Conservation (phyloP, 2,797 vertebrate genomes). For the Anableps anableps region DNA sequence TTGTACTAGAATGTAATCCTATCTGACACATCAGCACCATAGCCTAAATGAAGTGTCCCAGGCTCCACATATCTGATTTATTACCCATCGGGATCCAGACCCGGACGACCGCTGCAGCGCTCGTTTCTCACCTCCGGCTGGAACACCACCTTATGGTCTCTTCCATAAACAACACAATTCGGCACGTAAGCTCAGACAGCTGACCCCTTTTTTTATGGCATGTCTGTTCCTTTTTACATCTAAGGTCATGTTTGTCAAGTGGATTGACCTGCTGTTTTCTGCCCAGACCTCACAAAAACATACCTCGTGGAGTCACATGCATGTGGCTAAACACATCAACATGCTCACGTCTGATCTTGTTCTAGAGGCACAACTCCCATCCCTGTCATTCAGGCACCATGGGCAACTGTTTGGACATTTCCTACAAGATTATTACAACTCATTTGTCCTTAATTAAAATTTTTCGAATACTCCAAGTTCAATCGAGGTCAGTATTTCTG, state of each 20-base stretch:
- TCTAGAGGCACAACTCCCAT: slow-evolving; percentile 30
- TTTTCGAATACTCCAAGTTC: slow-evolving; percentile 26
- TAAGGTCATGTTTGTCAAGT: slow-evolving; percentile 54
- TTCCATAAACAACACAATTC: slow-evolving; percentile 68
- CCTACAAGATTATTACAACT: slow-evolving; percentile 16
- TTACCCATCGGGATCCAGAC: slow-evolving; percentile 49
- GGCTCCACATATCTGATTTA: slow-evolving; percentile 56
- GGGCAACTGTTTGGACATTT: slow-evolving; percentile 41
- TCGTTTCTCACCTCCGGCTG: slow-evolving; percentile 52
- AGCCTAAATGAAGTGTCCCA: slow-evolving; percentile 58
- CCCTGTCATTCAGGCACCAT: slow-evolving; percentile 13
- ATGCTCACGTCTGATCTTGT: slow-evolving; percentile 57
- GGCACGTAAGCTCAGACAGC: slow-evolving; percentile 49
- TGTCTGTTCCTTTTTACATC: slow-evolving; percentile 28
- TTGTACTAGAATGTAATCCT: slow-evolving; percentile 44
- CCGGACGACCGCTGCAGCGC: slow-evolving; percentile 37
- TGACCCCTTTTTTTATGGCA: slow-evolving; percentile 31
- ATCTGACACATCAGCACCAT: slow-evolving; percentile 52
- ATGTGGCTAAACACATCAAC: slow-evolving; percentile 32
- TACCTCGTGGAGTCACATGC: slow-evolving; percentile 36
- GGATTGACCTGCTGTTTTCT: slow-evolving; percentile 68
- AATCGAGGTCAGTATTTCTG: slow-evolving; percentile 12
- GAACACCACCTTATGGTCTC: slow-evolving; percentile 45
- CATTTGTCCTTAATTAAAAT: slow-evolving; percentile 31
- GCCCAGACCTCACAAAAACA: slow-evolving; percentile 31